Evolutionary conservation across 2,113 vertebrate genomes (phyloP).

Genomic region (Ceyx melanurus): DNA sequence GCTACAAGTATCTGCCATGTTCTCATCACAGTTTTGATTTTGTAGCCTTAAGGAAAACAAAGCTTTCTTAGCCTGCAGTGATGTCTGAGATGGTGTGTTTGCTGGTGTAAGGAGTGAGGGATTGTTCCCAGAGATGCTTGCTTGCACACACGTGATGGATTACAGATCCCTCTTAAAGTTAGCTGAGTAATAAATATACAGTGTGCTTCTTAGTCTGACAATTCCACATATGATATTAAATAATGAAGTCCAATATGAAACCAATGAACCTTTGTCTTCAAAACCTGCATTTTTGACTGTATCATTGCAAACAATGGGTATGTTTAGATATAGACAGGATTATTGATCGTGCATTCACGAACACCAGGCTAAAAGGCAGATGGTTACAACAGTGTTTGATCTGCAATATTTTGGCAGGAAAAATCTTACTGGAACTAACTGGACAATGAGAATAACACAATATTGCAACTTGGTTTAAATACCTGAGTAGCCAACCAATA

Average conservation of each 20-base stretch:
- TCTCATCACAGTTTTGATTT: constrained; percentile 9
- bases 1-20: neutral
- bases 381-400: neutral
- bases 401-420: neutral
- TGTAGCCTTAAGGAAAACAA: constrained; percentile 23
- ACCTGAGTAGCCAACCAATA: accelerated
- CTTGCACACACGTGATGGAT: neutral
- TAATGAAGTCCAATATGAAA: neutral
- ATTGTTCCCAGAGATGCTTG: neutral
- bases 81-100: neutral
- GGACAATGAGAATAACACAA: neutral
- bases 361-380: neutral
- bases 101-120: neutral
- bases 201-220: neutral
- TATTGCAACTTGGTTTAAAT: neutral
- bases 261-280: neutral
- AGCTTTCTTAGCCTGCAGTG: neutral
- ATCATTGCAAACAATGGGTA: neutral
- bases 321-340: neutral
- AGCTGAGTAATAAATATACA: neutral
- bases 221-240: neutral
- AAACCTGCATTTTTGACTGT: neutral
- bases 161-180: neutral
- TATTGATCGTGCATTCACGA: neutral
- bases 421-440: neutral